Conservation (phyloP, 2,113 vertebrate species). For the Channa argus region DNA sequence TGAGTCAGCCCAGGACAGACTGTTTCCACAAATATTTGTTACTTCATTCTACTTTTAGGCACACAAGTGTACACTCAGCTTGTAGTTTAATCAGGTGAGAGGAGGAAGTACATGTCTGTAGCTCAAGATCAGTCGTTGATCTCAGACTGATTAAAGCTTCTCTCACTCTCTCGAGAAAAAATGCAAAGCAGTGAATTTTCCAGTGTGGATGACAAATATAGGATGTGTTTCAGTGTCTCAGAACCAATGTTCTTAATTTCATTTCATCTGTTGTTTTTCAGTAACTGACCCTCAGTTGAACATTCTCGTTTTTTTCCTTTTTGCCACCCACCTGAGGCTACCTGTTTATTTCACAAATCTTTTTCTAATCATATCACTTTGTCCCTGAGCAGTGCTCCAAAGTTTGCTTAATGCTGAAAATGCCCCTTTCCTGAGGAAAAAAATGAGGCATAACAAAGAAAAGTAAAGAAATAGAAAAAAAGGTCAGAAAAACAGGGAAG, state of each 20-base stretch:
- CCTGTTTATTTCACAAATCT: not conserved
- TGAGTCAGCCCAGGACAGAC: not conserved
- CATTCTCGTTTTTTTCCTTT: not conserved
- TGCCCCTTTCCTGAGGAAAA: not conserved
- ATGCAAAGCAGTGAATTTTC: conserved; percentile 55
- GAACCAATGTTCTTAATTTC: not conserved
- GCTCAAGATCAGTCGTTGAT: conserved; percentile 38
- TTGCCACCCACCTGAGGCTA: not conserved
- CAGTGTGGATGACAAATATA: not conserved
- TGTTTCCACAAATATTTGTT: not conserved
- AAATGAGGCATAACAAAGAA: not conserved
- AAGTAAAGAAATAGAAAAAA: conserved; percentile 5
- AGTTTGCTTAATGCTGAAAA: not conserved
- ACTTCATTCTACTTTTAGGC: not conserved
- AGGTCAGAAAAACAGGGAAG: conserved; percentile 31
- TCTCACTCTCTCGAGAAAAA: conserved; percentile 21
- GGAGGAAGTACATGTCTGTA: conserved; percentile 19
- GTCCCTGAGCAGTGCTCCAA: not conserved
- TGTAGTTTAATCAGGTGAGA: not conserved
- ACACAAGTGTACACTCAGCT: not conserved
- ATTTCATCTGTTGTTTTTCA: not conserved
- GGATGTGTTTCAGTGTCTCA: not conserved
- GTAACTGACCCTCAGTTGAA: not conserved
- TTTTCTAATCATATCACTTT: not conserved
- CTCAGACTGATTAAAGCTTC: conserved; percentile 38